Percentiles rank a stretch among this genome's conserved stretches.
Evolutionary conservation across 2,797 vertebrate species (phyloP).

Genomic region (Anisognathus igniventris): DNA sequence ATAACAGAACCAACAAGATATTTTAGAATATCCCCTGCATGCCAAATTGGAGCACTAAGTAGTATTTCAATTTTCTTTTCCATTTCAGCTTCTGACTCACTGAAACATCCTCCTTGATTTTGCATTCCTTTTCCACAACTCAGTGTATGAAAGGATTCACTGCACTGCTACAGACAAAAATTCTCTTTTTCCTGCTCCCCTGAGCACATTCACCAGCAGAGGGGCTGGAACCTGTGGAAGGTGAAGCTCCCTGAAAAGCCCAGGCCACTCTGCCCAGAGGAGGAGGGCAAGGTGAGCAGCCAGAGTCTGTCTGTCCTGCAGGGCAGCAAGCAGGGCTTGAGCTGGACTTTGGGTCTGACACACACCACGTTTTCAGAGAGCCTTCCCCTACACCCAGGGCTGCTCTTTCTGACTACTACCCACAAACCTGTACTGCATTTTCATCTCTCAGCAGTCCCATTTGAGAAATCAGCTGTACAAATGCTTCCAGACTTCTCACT

Average conservation of each 20-base stretch:
- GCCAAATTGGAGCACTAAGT: not conserved
- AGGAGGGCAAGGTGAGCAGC: not conserved
- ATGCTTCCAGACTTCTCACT: not conserved
- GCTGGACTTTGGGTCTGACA: not conserved
- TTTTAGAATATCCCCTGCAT: not conserved
- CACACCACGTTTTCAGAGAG: not conserved
- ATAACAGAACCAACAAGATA: not conserved
- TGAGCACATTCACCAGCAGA: not conserved
- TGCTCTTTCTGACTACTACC: not conserved
- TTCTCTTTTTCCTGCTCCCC: not conserved
- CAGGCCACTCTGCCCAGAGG: not conserved
- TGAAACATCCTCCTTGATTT: not conserved
- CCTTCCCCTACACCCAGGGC: not conserved
- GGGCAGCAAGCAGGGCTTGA: not conserved
- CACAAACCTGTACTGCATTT: not conserved
- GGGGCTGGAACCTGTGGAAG: not conserved
- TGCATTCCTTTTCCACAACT: not conserved
- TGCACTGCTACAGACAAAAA: not conserved
- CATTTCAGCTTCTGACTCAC: not conserved
- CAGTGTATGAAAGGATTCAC: not conserved
- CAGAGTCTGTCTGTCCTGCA: not conserved
- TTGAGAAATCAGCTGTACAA: not conserved
- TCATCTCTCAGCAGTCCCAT: not conserved
- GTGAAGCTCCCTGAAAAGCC: not conserved
- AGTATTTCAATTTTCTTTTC: slow-evolving; percentile 5